Base-by-base conservation (phyloP, 2,797 vertebrate species). In the Euthynnus affinis region DNA sequence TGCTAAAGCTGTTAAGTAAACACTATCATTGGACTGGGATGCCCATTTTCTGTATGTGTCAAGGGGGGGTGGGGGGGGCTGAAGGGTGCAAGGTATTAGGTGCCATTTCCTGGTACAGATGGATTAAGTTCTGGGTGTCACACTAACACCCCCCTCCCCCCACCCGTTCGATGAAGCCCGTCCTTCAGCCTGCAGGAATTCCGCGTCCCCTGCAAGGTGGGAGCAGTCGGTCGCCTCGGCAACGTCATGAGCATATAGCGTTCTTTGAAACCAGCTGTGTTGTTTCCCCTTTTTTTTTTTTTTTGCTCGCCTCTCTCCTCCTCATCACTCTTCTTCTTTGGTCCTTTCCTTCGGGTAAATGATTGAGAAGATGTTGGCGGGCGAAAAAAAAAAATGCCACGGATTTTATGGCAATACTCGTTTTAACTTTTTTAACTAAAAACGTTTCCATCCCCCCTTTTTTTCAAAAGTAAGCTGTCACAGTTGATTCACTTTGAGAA, bases 1-100 rank as follows among this genome's bases (percentile, higher is more conserved):
- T 67, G 77, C 77, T 60, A 40, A 80, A 49, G 68, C 75, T 51
- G 42, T 46, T 59, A n/a, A 46, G 44, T 84, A 76, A 86, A 83
- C 74, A 46, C 66, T 4, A 22, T 51, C 4, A 51, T 62, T 51
- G 60, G 77, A 78, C 74, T 56, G 12, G 12, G 34, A 65, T 63
- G 74, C 69, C 62, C 63, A 4, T 51, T 61, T 57, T 82, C 67
- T 70, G 63, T 18, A 81, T 48, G 37, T 81, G 62, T 80, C 63
- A 69, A 22, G 5, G 48, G n/a, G n/a, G n/a, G n/a, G n/a, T n/a
- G n/a, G n/a, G n/a, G n/a, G n/a, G 9, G 27, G 25, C 23, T 22
- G 44, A 37, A 68, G 23, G 66, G 9, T 51, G 15, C 60, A 22
- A 9, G 46, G 55, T 40, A 40, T 80, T 71, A 63, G 48, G 66